Evolutionary conservation across 2,113 vertebrate genomes (phyloP).

Genomic region (Siniperca chuatsi): DNA sequence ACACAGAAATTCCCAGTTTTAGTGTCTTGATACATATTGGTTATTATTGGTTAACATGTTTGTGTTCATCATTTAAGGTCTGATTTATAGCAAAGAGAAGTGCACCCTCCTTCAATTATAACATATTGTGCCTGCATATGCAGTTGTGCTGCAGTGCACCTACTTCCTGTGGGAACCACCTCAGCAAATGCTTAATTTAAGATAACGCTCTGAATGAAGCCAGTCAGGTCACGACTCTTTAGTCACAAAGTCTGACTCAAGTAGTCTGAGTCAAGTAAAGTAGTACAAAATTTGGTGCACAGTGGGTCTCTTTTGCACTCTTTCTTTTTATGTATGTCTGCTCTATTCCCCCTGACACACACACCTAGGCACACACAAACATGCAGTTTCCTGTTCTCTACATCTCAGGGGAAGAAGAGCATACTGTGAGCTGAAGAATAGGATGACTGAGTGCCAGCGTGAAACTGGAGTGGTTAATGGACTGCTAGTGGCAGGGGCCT

Average conservation of each 20-base stretch:
- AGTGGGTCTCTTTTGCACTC: not conserved
- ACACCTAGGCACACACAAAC: constrained; percentile 5
- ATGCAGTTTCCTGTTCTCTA: constrained; percentile 30
- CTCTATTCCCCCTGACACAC: constrained; percentile 1
- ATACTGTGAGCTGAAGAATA: constrained; percentile 55
- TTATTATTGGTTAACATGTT: not conserved
- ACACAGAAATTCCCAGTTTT: not conserved
- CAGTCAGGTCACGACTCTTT: constrained; percentile 27
- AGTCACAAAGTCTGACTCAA: constrained; percentile 38
- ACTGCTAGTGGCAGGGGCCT: constrained; percentile 54
- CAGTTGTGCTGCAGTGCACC: constrained; percentile 50
- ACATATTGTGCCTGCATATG: constrained; percentile 25
- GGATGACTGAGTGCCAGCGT: constrained; percentile 63
- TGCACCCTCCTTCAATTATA: constrained; percentile 43
- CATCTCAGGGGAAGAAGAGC: constrained; percentile 53
- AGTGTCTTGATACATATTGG: not conserved
- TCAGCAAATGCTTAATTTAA: constrained; percentile 64
- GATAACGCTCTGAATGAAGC: constrained; percentile 31
- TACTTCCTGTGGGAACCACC: constrained; percentile 75
- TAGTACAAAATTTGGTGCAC: constrained; percentile 16
- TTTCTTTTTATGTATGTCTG: not conserved
- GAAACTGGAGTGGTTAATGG: constrained; percentile 76
- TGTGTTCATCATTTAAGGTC: constrained; percentile 11
- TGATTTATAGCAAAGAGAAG: constrained; percentile 17
- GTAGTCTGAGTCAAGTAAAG: constrained; percentile 17